Evolutionary conservation across 37 sponge, comb jelly and placozoan species (phyloP), one percentile per base, ranked within the genome.

Genomic region (Spongilla lacustris): DNA sequence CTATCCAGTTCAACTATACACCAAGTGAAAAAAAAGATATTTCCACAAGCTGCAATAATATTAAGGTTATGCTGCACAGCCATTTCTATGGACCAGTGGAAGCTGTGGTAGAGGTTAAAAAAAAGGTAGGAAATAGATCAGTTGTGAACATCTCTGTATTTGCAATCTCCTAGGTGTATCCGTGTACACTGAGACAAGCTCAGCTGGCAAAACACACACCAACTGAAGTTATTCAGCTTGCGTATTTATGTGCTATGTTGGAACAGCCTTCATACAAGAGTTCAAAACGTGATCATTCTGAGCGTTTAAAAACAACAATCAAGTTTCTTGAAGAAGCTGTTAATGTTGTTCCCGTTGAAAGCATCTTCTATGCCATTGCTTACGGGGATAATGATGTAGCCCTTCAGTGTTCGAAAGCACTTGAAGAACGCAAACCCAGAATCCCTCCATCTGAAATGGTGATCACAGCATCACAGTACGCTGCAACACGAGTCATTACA

Each of bases 141-240:
- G n/a, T n/a, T n/a, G n/a, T n/a, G n/a, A n/a, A n/a, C n/a, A n/a
- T n/a, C n/a, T n/a, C n/a, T 46, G 46, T 46, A 46, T 10, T 46
- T 46, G 46, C n/a, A n/a, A n/a, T 46, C 8, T 46, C 8, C 8
- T 46, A 46, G 46, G 76, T 77, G 8, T 78, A 74, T 50, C 26
- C 36, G 2, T 84, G 79, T 48, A 79, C 90, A 24, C 34, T 84
- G 41, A 66, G 91, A 30, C 87, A 91, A 66, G 75, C 70, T 6
- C 91, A 91, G 49, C 78, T 91, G 22, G 91, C 91, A 23, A 91
- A 82, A 70, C 79, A 82, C 58, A 86, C 83, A 41, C 91, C 91
- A 27, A 70, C 46, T 66, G 83, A 91, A 73, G 66, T 91, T 11
- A 91, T 91, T 23, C 34, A 69, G 66, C 68, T 91, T 2, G 83